Percentiles rank a stretch among this genome's conserved stretches.
These are phyloP conservation scores for Distichodus sexfasciatus DNA, from an alignment of 2,797 vertebrate species.

Conservation along the genomic window DNA sequence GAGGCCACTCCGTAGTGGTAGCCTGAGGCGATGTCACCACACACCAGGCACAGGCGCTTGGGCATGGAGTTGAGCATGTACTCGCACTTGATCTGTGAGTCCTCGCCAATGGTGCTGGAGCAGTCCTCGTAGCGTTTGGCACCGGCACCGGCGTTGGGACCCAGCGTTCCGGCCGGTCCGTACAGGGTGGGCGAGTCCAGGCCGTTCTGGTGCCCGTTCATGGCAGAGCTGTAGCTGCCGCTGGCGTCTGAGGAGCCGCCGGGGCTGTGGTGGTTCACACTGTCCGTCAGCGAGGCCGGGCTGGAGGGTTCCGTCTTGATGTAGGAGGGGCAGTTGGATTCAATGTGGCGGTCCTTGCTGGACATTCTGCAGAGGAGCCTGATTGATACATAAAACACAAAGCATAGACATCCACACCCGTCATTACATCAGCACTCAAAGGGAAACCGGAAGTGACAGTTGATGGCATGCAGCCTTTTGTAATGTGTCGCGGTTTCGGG, in stretches of 20 bases:
- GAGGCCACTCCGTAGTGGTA: constrained; percentile 99
- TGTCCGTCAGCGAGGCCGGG: constrained; percentile 98
- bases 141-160: constrained; percentile 85
- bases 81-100: constrained; percentile 99
- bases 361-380: constrained; percentile 99
- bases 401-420: constrained; percentile 18
- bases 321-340: constrained; percentile 98
- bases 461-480: not conserved
- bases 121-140: constrained; percentile 98
- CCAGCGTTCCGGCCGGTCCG: constrained; percentile 85
- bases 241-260: constrained; percentile 98
- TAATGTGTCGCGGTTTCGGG: not conserved
- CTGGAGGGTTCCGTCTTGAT: constrained; percentile 99
- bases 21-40: constrained; percentile 96
- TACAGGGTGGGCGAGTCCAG: constrained; percentile 97
- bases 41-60: constrained; percentile 98
- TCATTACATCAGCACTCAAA: not conserved
- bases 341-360: constrained; percentile 99
- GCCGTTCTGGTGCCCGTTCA: constrained; percentile 99
- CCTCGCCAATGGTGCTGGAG: constrained; percentile 96
- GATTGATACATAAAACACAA: constrained; percentile 33
- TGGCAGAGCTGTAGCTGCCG: constrained; percentile 98
- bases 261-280: constrained; percentile 99
- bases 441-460: not conserved
- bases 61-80: constrained; percentile 99